A percentile compares a stretch with the other conserved stretches of the same genome.
Evolutionary conservation across 35 echinoderm and acorn worm genomes (phyloP).

Genomic region (Holothuria glaberrima): DNA sequence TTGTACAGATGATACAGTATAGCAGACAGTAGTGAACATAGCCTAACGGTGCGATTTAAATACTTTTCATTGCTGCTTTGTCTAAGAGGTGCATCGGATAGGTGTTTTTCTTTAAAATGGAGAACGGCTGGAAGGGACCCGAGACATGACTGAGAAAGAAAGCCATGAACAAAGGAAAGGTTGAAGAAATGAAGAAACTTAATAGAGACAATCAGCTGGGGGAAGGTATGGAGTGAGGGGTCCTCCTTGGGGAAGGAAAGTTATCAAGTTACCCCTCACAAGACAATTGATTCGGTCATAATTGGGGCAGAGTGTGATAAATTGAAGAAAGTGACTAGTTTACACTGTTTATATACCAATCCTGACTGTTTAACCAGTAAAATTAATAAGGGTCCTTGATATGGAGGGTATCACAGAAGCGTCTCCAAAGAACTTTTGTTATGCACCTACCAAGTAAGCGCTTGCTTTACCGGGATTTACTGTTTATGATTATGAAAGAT

Average conservation of each 20-base stretch:
- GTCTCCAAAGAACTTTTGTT: slow-evolving; percentile 2
- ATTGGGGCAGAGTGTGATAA: background rate
- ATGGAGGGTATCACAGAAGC: background rate
- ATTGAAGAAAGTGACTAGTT: background rate
- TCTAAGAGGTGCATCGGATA: no score
- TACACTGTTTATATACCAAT: slow-evolving; percentile 1
- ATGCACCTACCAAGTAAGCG: background rate
- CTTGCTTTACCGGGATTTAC: background rate
- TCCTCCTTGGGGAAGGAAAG: background rate
- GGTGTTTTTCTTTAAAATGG: no score
- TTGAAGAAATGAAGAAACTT: no score
- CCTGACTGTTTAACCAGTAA: background rate
- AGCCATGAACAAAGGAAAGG: no score
- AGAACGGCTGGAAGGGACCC: no score
- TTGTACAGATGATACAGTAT: no score
- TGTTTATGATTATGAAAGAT: background rate
- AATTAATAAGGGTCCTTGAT: background rate
- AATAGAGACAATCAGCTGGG: no score
- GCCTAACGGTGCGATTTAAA: no score
- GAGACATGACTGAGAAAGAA: no score
- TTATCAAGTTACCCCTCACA: background rate
- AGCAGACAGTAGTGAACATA: no score
- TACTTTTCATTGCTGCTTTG: no score
- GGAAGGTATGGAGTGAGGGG: no score
- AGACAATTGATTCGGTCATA: background rate